Percentiles rank a stretch among this genome's conserved stretches.
Conservation (phyloP, 2,113 vertebrate genomes). For the Corydoras sp. region DNA sequence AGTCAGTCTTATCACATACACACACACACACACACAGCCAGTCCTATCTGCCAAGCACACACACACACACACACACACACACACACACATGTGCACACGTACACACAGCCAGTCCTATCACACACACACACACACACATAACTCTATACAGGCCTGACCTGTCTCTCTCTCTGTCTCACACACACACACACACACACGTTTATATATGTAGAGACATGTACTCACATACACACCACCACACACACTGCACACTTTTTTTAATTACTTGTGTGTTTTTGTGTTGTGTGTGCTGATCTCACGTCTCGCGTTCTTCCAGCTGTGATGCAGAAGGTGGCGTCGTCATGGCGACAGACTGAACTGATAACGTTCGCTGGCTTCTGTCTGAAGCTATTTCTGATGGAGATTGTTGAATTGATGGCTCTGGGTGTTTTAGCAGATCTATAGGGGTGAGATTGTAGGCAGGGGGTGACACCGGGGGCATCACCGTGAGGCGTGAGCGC, state of each 20-base stretch:
- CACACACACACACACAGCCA: background rate
- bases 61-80: no score
- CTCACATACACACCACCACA: no score
- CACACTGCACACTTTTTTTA: no score
- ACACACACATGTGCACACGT: no score
- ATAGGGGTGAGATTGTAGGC: no score
- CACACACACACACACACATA: background rate
- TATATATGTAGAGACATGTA: background rate
- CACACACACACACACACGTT: background rate
- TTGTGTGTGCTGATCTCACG: background rate
- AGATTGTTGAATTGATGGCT: background rate
- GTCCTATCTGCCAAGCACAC: no score
- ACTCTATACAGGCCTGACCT: no score
- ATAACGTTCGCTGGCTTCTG: background rate
- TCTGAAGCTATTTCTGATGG: background rate
- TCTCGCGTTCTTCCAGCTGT: constrained; percentile 14
- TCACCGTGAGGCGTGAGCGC: no score
- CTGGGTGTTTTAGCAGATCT: no score
- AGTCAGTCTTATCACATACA: constrained; percentile 8
- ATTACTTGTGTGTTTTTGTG: background rate
- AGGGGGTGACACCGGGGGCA: no score
- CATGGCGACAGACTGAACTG: constrained; percentile 25
- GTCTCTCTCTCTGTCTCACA: no score
- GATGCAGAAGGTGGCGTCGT: constrained; percentile 25
- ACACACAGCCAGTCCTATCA: no score